Percentiles rank a stretch among this genome's conserved stretches.
Evolutionary conservation across 2,797 vertebrate genomes (phyloP).

Genomic region (Eulemur coronatus): DNA sequence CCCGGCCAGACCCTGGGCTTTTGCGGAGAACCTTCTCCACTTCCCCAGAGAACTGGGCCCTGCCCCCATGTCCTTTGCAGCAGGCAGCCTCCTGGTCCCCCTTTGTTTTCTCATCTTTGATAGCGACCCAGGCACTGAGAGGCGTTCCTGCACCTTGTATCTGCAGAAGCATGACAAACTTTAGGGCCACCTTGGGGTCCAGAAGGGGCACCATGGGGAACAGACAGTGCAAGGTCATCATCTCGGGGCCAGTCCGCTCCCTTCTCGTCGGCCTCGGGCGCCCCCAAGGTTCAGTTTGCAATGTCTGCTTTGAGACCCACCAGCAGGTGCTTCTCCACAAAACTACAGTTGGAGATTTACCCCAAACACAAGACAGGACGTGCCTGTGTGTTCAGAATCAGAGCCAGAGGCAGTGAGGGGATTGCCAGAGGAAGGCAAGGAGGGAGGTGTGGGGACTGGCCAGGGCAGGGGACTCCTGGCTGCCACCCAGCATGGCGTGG

Average conservation of each 20-base stretch:
- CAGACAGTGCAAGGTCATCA: rapidly evolving
- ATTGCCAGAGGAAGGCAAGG: background rate
- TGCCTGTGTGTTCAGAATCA: background rate
- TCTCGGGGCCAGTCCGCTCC: background rate
- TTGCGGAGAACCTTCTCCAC: background rate
- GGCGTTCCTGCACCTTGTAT: background rate
- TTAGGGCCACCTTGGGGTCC: background rate
- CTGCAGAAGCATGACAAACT: background rate
- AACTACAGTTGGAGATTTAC: background rate
- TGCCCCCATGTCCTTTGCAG: background rate
- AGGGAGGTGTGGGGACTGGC: background rate
- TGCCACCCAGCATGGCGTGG: background rate
- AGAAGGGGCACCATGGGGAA: background rate
- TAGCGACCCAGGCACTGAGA: background rate
- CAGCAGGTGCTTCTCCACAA: background rate
- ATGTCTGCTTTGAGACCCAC: background rate
- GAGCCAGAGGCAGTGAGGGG: background rate
- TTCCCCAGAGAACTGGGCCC: background rate
- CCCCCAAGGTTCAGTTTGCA: background rate
- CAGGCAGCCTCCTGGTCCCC: background rate
- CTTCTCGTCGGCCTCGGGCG: background rate
- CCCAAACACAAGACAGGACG: background rate
- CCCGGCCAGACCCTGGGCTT: background rate
- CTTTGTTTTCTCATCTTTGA: background rate
- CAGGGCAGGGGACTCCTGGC: background rate